These are phyloP conservation scores for Dolichotis patagonum DNA, from an alignment of 2,113 vertebrate species.

Conservation along the genomic window DNA sequence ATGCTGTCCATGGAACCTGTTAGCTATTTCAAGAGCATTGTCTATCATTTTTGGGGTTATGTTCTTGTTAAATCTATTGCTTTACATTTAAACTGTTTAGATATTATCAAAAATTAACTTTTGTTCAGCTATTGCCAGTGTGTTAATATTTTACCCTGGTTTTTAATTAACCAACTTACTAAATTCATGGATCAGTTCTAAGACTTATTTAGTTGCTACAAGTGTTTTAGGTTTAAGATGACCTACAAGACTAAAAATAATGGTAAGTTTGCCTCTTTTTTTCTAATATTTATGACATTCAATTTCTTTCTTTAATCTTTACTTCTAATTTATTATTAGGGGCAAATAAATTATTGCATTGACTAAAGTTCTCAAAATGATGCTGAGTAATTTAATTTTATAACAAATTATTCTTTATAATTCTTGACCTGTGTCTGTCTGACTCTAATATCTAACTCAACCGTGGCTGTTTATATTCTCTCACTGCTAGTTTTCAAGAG, in stretches of 20 bases:
- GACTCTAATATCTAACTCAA: neutral
- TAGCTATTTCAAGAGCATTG: neutral
- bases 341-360: neutral
- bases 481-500: neutral
- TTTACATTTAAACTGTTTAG: neutral
- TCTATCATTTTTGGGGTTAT: neutral
- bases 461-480: neutral
- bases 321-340: neutral
- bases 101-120: neutral
- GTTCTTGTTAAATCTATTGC: neutral
- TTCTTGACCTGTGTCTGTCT: neutral
- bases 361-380: neutral
- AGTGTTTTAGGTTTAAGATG: neutral
- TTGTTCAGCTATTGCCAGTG: neutral
- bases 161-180: neutral
- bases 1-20: neutral
- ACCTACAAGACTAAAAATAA: neutral
- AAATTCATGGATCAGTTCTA: neutral
- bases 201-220: neutral
- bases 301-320: neutral
- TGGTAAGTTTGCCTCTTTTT: neutral
- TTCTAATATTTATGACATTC: neutral
- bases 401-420: neutral
- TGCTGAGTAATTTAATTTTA: neutral
- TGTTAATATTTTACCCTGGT: neutral